phyloP scores from a whole-genome alignment of 2,113 vertebrate species.

The Promerops cafer region DNA sequence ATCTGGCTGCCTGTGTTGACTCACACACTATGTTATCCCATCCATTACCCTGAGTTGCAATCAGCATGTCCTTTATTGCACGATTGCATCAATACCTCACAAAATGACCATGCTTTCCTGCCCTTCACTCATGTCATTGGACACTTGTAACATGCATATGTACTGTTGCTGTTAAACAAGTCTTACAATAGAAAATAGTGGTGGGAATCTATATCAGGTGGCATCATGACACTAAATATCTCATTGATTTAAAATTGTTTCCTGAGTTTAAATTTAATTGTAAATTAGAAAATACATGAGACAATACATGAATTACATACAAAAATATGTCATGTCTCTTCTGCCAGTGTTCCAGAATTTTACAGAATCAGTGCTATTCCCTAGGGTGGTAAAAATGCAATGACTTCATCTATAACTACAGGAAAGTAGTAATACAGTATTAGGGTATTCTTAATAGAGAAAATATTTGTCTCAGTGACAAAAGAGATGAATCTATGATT shows the following conservation, averaged over 20 bases:
- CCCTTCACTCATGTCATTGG: fast-evolving
- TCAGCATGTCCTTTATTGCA: background rate
- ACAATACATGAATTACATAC: background rate
- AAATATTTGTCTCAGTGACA: background rate
- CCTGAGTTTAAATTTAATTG: background rate
- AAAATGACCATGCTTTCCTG: background rate
- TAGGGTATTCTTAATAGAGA: background rate
- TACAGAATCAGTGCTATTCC: background rate
- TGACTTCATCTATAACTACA: background rate
- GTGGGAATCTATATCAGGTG: background rate
- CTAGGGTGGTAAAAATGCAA: background rate
- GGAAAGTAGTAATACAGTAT: background rate
- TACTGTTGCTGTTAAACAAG: background rate
- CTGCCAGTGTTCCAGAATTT: background rate
- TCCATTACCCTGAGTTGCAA: background rate
- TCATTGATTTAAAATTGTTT: background rate
- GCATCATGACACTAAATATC: background rate
- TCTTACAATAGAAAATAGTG: background rate
- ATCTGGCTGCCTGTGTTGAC: fast-evolving
- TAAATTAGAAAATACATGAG: background rate
- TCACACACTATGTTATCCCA: background rate
- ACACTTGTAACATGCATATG: background rate
- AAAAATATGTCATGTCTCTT: background rate
- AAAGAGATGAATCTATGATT: background rate
- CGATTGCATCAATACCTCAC: background rate